phyloP scores from a whole-genome alignment of 2,797 vertebrate species.

The Cirrhinus molitorella region DNA sequence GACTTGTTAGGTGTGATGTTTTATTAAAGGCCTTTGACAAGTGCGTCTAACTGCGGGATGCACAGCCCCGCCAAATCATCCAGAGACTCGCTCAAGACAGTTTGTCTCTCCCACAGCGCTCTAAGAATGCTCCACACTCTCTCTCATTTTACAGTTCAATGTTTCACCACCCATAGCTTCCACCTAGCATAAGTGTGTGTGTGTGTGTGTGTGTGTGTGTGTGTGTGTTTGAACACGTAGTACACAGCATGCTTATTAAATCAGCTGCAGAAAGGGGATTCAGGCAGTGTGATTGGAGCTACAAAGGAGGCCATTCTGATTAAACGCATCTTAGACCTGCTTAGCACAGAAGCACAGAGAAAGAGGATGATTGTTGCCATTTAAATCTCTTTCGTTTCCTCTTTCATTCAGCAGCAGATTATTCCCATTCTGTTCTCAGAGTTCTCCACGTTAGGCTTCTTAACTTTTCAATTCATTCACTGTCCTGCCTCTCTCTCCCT shows the following conservation, averaged over 20 bases:
- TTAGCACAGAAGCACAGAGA: conserved; percentile 73
- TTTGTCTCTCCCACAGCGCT: conserved; percentile 15
- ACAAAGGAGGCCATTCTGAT: conserved; percentile 77
- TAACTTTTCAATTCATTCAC: conserved; percentile 75
- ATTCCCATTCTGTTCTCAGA: conserved; percentile 68
- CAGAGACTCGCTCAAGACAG: conserved; percentile 8
- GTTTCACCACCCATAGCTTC: conserved; percentile 25
- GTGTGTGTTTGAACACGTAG: conserved; percentile 53
- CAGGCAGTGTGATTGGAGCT: conserved; percentile 71
- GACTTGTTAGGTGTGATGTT: conserved; percentile 36
- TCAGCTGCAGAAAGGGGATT: conserved; percentile 69
- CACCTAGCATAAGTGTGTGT: conserved; percentile 12
- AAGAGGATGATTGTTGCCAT: conserved; percentile 73
- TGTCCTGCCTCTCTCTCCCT: conserved; percentile 64
- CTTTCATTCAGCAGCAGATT: conserved; percentile 69
- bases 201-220: conserved; percentile 51
- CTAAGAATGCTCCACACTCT: background rate
- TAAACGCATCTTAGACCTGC: conserved; percentile 77
- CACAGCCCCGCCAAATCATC: conserved; percentile 3
- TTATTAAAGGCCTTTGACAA: conserved; percentile 22
- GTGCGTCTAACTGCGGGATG: background rate
- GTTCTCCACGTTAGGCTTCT: conserved; percentile 74
- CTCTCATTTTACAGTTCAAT: background rate
- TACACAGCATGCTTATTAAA: conserved; percentile 73
- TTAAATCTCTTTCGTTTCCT: conserved; percentile 68